Base-by-base conservation (phyloP, 2,113 vertebrate species). In the Zosterops borbonicus region DNA sequence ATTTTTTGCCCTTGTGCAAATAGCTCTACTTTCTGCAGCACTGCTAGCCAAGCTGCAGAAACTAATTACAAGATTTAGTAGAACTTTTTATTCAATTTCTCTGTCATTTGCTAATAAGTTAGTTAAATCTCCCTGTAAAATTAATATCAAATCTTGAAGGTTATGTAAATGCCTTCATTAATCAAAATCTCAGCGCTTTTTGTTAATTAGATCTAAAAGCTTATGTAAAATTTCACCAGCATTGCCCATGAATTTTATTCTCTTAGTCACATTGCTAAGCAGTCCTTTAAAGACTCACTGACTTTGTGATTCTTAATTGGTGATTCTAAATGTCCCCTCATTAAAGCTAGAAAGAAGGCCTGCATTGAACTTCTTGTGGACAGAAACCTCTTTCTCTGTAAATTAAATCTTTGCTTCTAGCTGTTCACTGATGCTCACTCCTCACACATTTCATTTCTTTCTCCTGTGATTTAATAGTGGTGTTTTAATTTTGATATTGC, bases 51-150 rank as follows among this genome's bases (percentile, higher is more conserved):
- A 87, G n/a, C 65, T 87, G 33, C 47, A 77, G 74, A 68, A 92
- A 82, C 9, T 9, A 81, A 82, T 79, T 60, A 73, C 47, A 52
- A 53, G 27, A 73, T 47, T 60, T 67, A 49, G n/a, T 21, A 70
- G 49, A 92, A 83, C 69, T 59, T 23, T 81, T 27, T 64, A 67
- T 42, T 92, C 82, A 46, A 56, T 69, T 89, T 87, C 15, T 35
- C n/a, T 82, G 56, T 55, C 65, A 19, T 52, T 90, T 93, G 41
- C 37, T 78, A 94, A 64, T 76, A 77, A 86, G 47, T 77, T 67
- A 70, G 14, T 83, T 83, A 68, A 89, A 85, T 59, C 22, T 89
- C 50, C 63, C 65, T 92, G 50, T 89, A 74, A 97, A 94, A 89
- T 83, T 59, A 91, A 41, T 71, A 87, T 25, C 35, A 86, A 27